phyloP scores from a whole-genome alignment of 1,140 invertebrate species.

The Pseudomyrmex sp. region DNA sequence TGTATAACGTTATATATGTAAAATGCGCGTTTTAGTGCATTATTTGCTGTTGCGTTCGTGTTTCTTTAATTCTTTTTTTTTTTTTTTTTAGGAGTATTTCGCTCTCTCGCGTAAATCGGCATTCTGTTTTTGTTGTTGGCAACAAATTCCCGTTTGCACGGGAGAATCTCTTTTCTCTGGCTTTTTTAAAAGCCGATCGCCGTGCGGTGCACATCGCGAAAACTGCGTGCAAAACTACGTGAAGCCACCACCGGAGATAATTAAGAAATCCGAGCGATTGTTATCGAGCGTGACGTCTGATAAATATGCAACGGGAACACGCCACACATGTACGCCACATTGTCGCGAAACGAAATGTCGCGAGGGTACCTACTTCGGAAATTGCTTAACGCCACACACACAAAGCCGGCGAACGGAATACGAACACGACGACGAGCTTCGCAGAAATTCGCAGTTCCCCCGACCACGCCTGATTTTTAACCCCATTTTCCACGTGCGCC shows the following conservation, averaged over 20 bases:
- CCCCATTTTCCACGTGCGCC: not conserved
- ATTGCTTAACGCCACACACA: conserved; percentile 61
- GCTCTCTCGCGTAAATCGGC: too few relatives aligned
- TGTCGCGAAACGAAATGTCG: conserved; percentile 57
- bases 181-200: conserved; percentile 4
- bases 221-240: conserved; percentile 18
- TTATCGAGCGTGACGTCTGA: conserved; percentile 74
- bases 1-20: not conserved
- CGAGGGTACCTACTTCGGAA: conserved; percentile 52
- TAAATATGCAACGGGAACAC: conserved; percentile 74
- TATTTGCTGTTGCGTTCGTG: not conserved
- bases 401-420: conserved; percentile 14
- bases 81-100: too few relatives aligned
- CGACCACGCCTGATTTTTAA: conserved; percentile 16
- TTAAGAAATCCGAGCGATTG: conserved; percentile 75
- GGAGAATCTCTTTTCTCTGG: too few relatives aligned
- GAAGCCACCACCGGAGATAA: conserved; percentile 54
- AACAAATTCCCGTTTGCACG: too few relatives aligned
- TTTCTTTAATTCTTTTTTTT: not conserved
- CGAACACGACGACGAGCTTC: conserved; percentile 11
- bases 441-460: conserved; percentile 45
- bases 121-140: too few relatives aligned
- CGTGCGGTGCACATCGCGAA: conserved; percentile 19
- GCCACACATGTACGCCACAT: conserved; percentile 42
- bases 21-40: not conserved